A percentile compares a stretch with the other conserved stretches of the same genome.
Evolutionary conservation across 2,113 vertebrate species (phyloP).

Genomic region (Upupa epops): DNA sequence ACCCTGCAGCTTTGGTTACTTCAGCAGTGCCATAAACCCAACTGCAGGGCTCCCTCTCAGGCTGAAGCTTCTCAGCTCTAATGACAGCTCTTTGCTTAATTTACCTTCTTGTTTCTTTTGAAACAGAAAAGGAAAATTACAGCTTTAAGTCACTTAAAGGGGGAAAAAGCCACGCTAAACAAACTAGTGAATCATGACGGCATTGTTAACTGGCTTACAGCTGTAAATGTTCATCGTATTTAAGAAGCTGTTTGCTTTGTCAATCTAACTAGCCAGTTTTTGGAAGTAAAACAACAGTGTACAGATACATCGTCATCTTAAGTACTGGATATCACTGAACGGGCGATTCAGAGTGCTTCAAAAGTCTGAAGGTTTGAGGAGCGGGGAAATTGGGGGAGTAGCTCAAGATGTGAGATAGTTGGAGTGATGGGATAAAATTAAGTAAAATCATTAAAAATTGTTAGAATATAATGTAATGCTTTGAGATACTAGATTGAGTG

Average conservation of each 20-base stretch:
- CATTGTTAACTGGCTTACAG: background rate
- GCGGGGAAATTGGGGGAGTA: background rate
- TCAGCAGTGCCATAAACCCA: background rate
- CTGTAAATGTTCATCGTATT: background rate
- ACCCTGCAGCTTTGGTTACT: background rate
- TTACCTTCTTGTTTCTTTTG: background rate
- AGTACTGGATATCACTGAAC: background rate
- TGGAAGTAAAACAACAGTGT: background rate
- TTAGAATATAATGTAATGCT: background rate
- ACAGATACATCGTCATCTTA: background rate
- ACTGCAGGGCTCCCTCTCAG: background rate
- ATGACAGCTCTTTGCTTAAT: background rate
- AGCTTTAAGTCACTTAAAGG: background rate
- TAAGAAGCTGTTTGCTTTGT: background rate
- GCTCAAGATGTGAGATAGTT: background rate
- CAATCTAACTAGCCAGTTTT: background rate
- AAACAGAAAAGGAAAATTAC: background rate
- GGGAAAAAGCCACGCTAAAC: background rate
- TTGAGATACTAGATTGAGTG: background rate
- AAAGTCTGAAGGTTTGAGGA: background rate
- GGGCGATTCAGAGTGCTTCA: background rate
- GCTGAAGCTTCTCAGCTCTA: background rate
- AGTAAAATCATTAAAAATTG: background rate
- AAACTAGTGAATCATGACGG: background rate
- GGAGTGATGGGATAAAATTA: background rate